Conservation (phyloP, 2,797 vertebrate genomes). For the Carduelis carduelis region DNA sequence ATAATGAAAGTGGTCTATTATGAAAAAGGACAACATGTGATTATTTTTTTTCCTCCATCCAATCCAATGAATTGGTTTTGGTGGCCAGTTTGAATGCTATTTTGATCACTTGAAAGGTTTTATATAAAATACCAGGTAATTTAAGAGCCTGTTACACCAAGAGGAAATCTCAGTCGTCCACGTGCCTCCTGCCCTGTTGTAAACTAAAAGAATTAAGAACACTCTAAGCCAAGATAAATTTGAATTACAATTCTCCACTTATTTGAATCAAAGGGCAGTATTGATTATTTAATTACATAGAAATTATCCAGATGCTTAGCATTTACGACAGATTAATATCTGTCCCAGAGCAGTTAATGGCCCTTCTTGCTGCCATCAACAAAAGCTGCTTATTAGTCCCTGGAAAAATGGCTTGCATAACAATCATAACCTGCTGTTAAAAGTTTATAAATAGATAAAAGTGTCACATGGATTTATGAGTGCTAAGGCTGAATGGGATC, state of each 20-base stretch:
- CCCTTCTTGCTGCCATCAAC: constrained; percentile 6
- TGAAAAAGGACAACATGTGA: not conserved
- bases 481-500: constrained; percentile 33
- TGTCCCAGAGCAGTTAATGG: constrained; percentile 41
- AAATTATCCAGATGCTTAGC: constrained; percentile 15
- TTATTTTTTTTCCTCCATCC: not conserved
- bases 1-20: not conserved
- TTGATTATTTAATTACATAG: constrained; percentile 53
- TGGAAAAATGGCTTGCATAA: constrained; percentile 57
- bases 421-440: constrained; percentile 58
- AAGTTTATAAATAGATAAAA: constrained; percentile 69
- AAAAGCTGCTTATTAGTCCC: constrained; percentile 48
- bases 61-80: not conserved
- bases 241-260: not conserved
- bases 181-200: not conserved
- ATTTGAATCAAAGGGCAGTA: constrained; percentile 36
- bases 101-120: not conserved
- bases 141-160: not conserved
- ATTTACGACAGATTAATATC: constrained; percentile 53
- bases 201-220: constrained; percentile 13
- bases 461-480: constrained; percentile 54
- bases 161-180: fast-evolving
- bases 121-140: not conserved
- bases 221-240: not conserved
- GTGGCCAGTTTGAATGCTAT: not conserved